Base-by-base conservation (phyloP, 2,888 invertebrate genomes). In the Drosophila robusta region DNA sequence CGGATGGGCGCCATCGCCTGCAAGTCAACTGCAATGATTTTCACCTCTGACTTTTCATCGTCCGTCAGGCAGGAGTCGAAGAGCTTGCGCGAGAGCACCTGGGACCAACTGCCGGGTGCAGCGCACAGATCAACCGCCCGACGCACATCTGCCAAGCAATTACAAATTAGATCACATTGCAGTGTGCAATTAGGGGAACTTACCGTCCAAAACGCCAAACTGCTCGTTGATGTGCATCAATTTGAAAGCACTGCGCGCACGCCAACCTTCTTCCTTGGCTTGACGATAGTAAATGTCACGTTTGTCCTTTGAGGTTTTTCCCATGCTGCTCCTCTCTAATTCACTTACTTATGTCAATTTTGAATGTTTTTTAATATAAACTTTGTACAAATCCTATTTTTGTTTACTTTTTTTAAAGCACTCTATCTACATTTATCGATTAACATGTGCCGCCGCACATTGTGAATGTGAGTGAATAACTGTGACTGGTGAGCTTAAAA, bases 231-330 rank as follows among this genome's bases (percentile, higher is more conserved):
- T 98, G 93, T 99, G 99, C 56, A 99, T 93, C 36, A 99, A 93
- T 93, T 99, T 99, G 91, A 98, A 99, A 5, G 99, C 99, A 93
- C 99, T 99, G 82, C 99, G 94, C 0, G 99, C 99, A 90, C 99
- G 93, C 99, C 99, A 99, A 0, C 99, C 99, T 93, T 99, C 98
- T 92, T 99, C 99, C 92, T 99, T 99, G 0, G 99, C 99, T 87
- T 97, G 94, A 63, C 99, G 95, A 92, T 99, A 99, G 91, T 98
- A 99, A 72, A 99, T 96, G 93, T 99, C 99, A 26, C 99, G 95
- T 93, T 99, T 99, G 90, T 99, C 99, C 93, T 99, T 99, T 0
- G 99, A 98, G 1, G 97, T 96, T 93, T 98, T 97, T 0, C 99
- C 99, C 99, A 99, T 99, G 78, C 22, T 38, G 11, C 7, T 22